Base-by-base conservation (phyloP, 2,888 invertebrate species). In the Caradrina clavipalpis region DNA sequence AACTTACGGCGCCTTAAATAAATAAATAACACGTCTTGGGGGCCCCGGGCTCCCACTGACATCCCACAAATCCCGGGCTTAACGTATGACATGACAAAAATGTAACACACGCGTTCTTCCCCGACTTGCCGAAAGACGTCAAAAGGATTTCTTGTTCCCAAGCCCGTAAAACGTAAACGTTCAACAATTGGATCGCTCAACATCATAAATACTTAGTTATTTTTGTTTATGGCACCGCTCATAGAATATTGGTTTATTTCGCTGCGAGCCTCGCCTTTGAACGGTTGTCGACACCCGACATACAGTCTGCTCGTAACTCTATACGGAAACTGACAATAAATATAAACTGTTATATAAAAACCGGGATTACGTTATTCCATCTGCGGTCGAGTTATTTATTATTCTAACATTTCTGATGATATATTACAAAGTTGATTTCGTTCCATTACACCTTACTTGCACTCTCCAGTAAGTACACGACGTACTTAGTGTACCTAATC, bases 201-300 rank as follows among this genome's bases (percentile, higher is more conserved):
- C 58, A 67, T 76, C 74, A 70, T 80, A 70, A 83, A 78, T 78
- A 78, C 62, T 55, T 50, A 63, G 61, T 73, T 78, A 80, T 80
- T 81, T 77, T 72, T 85, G 76, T 85, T 84, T 81, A 81, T 72
- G 58, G 59, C 55, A 69, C 70, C 47, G 69, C 74, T 82, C 80
- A 79, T 82, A 76, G 73, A 77, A 83, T 84, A 86, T 86, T 84
- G 83, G 86, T 87, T 76, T 73, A 61, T 84, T 85, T 86, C 76
- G 83, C 72, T 66, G 45, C 64, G 64, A 77, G 21, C 31, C 61
- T 51, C 66, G 74, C 70, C 86, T 89, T 87, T 88, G 88, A 88
- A 81, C 85, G 61, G 81, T 67, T 87, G 83, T 86, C 84, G 77
- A 73, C 88, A 71, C 83, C 80, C 67, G 80, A 60, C 82, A 69